A percentile compares a stretch with the other conserved stretches of the same genome.
These are phyloP conservation scores for Drosophila monieri DNA, from an alignment of 2,888 invertebrate species.

Conservation along the genomic window DNA sequence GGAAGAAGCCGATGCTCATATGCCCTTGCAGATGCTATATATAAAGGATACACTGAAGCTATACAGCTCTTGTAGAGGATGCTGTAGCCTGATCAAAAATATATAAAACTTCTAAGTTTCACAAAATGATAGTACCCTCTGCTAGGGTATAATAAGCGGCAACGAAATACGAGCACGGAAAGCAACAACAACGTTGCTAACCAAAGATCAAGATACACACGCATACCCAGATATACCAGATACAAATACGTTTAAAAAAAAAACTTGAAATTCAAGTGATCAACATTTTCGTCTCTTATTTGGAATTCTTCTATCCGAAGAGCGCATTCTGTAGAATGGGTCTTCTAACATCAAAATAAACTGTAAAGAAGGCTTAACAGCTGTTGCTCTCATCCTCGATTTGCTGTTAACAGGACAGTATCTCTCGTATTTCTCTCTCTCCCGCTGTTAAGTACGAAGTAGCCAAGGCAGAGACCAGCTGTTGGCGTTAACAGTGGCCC, in stretches of 20 bases:
- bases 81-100: neutral
- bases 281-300: conserved; percentile 4
- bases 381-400: too few species aligned
- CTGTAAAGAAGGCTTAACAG: neutral
- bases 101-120: neutral
- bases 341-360: neutral
- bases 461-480: too few species aligned
- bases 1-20: neutral
- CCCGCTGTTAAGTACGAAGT: too few species aligned
- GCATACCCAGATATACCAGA: conserved; percentile 32
- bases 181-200: conserved; percentile 42
- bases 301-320: neutral
- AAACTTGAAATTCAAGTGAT: conserved; percentile 70
- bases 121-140: neutral
- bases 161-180: conserved; percentile 61
- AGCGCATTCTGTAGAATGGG: neutral
- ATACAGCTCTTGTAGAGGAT: too few species aligned
- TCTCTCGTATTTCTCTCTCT: too few species aligned
- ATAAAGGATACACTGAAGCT: neutral
- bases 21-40: neutral
- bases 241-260: conserved; percentile 36
- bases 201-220: conserved; percentile 62
- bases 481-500: too few species aligned
- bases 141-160: conserved; percentile 57
- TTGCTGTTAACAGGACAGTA: too few species aligned